Evolutionary conservation across 64 coral and sea anemone species (phyloP).

Genomic region (Actinia tenebrosa): DNA sequence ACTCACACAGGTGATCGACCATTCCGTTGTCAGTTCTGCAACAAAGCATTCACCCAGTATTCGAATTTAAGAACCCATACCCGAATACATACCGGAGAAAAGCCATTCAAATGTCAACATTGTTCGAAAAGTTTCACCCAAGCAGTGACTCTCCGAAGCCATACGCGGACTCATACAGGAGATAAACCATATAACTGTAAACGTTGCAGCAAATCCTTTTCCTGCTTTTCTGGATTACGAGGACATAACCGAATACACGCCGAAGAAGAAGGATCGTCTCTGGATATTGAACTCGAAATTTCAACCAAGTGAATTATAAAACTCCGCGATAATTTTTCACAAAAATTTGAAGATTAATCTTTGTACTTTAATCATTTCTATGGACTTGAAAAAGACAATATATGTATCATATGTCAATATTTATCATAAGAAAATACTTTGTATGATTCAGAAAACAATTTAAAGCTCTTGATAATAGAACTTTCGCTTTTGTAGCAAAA

Average conservation of each 20-base stretch:
- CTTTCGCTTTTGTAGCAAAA: too few relatives aligned
- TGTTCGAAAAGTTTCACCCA: constrained; percentile 98
- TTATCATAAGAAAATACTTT: not conserved
- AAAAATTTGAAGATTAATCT: not conserved
- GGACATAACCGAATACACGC: constrained; percentile 88
- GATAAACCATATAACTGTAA: constrained; percentile 95
- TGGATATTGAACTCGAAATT: constrained; percentile 33
- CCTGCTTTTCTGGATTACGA: constrained; percentile 88
- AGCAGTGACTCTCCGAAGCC: constrained; percentile 92
- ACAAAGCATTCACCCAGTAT: constrained; percentile 97
- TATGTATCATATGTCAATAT: not conserved
- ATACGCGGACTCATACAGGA: constrained; percentile 91
- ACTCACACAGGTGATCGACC: constrained; percentile 96
- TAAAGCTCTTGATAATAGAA: not conserved
- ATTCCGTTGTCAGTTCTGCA: constrained; percentile 93
- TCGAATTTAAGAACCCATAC: constrained; percentile 97
- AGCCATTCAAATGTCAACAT: constrained; percentile 89
- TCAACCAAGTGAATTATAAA: not conserved
- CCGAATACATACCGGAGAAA: constrained; percentile 95
- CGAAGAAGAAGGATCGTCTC: constrained; percentile 38
- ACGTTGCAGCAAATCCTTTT: constrained; percentile 87
- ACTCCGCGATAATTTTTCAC: not conserved
- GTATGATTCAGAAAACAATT: not conserved
- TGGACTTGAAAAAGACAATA: not conserved
- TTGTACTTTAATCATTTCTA: not conserved